phyloP scores from a whole-genome alignment of 2,888 invertebrate species.

The Drosophila meridiana region DNA sequence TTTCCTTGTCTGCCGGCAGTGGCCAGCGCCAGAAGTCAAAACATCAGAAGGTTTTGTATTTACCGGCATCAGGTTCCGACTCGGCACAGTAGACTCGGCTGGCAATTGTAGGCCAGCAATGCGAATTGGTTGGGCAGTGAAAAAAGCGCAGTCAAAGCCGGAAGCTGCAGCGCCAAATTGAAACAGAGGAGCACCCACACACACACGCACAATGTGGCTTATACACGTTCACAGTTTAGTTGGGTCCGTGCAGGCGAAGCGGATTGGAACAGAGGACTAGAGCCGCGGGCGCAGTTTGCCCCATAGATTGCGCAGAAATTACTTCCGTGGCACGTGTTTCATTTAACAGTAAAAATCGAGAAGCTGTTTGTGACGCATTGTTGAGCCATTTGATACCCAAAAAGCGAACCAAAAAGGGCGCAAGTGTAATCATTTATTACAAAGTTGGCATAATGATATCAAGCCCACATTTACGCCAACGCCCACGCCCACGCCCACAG shows the following conservation, averaged over 20 bases:
- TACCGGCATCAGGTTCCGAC: conserved; percentile 45
- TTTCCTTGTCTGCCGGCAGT: conserved; percentile 25
- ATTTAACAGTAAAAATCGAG: conserved; percentile 74
- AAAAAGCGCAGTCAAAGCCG: conserved; percentile 43
- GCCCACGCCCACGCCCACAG: background rate
- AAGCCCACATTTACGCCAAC: background rate
- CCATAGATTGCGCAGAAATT: conserved; percentile 76
- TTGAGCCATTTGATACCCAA: conserved; percentile 53
- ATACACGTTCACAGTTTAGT: conserved; percentile 22
- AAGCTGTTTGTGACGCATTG: conserved; percentile 56
- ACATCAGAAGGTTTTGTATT: conserved; percentile 18
- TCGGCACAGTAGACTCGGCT: conserved; percentile 21
- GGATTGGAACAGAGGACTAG: conserved; percentile 9
- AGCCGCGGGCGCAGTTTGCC: conserved; percentile 50
- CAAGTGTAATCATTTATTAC: conserved; percentile 60
- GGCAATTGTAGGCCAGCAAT: conserved; percentile 38
- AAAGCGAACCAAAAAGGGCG: conserved; percentile 13
- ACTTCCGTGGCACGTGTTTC: conserved; percentile 82
- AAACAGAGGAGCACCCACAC: conserved; percentile 30
- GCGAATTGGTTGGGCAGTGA: conserved; percentile 39
- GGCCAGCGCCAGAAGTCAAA: conserved; percentile 33
- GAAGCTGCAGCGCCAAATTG: conserved; percentile 67
- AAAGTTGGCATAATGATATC: conserved; percentile 21
- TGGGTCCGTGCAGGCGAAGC: conserved; percentile 27
- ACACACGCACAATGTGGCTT: background rate